phyloP scores from a whole-genome alignment of 2,113 vertebrate species.

The Ammodytes marinus region DNA sequence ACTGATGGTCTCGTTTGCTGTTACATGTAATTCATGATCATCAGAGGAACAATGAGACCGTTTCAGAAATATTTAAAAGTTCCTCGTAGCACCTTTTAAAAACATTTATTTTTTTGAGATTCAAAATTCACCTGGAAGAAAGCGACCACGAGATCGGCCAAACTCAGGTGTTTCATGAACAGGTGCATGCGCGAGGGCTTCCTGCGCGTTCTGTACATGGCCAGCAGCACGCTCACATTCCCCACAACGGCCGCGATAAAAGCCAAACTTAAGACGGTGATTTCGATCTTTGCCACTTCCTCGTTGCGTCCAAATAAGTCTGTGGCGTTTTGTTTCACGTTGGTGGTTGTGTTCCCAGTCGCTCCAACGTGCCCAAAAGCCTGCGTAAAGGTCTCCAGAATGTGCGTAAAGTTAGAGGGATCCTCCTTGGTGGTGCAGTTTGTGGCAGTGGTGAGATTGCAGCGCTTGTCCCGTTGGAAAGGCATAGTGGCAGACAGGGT shows the following conservation, averaged over 20 bases:
- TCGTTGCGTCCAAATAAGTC: conserved; percentile 90
- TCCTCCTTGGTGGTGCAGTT: too few species aligned
- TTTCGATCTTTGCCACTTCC: conserved; percentile 92
- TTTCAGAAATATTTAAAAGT: too few species aligned
- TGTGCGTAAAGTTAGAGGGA: background rate
- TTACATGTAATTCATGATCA: too few species aligned
- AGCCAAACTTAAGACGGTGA: conserved; percentile 90
- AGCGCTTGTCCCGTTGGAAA: too few species aligned
- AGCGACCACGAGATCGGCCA: conserved; percentile 95
- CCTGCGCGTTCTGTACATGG: conserved; percentile 87
- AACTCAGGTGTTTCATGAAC: conserved; percentile 96
- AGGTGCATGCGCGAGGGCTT: conserved; percentile 95
- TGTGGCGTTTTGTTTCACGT: conserved; percentile 59
- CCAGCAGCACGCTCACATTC: conserved; percentile 91
- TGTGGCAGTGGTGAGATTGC: too few species aligned
- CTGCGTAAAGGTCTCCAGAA: conserved; percentile 46
- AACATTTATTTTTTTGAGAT: too few species aligned
- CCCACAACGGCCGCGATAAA: conserved; percentile 91
- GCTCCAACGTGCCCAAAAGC: background rate
- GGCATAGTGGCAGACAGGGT: too few species aligned
- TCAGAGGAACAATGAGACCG: too few species aligned
- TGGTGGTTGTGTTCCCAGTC: conserved; percentile 34
- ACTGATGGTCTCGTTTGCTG: too few species aligned
- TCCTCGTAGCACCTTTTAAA: too few species aligned
- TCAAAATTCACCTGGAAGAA: conserved; percentile 93